A percentile compares a stretch with the other conserved stretches of the same genome.
phyloP scores from a whole-genome alignment of 2,888 invertebrate genomes.

The Ceraclea dissimilis region DNA sequence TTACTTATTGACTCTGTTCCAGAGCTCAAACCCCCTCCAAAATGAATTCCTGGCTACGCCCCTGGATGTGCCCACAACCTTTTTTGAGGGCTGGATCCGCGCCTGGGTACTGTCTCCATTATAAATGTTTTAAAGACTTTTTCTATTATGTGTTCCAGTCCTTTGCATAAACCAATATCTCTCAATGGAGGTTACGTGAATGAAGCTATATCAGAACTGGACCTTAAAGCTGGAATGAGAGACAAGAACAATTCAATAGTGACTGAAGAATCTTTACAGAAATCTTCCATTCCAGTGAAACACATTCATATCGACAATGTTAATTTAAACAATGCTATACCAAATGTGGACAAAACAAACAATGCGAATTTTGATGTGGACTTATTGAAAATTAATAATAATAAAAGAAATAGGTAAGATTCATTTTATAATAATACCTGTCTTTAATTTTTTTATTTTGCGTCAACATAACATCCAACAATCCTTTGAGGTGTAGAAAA shows the following conservation, averaged over 20 bases:
- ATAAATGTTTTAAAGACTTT: too few relatives aligned
- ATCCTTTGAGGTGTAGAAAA: too few relatives aligned
- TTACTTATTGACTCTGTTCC: too few relatives aligned
- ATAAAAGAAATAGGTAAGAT: constrained; percentile 24
- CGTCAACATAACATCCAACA: too few relatives aligned
- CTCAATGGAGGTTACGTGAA: constrained; percentile 74
- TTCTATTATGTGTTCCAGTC: constrained; percentile 34
- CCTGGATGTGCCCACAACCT: too few relatives aligned
- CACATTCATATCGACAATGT: constrained; percentile 27
- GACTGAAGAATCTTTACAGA: constrained; percentile 20
- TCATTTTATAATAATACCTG: too few relatives aligned
- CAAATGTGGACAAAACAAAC: constrained; percentile 23
- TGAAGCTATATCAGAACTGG: constrained; percentile 65
- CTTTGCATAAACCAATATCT: constrained; percentile 61
- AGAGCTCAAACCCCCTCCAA: too few relatives aligned
- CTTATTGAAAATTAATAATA: constrained; percentile 31
- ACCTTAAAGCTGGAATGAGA: constrained; percentile 30
- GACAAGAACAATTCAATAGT: constrained; percentile 22
- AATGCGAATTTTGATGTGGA: constrained; percentile 25
- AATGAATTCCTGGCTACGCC: too few relatives aligned
- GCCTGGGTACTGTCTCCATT: too few relatives aligned
- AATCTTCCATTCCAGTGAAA: constrained; percentile 23
- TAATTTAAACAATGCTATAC: constrained; percentile 25
- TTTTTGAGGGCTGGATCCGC: too few relatives aligned
- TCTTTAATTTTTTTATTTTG: neutral